phyloP scores from a whole-genome alignment of 2,888 invertebrate species.

The Cetonia aurata region DNA sequence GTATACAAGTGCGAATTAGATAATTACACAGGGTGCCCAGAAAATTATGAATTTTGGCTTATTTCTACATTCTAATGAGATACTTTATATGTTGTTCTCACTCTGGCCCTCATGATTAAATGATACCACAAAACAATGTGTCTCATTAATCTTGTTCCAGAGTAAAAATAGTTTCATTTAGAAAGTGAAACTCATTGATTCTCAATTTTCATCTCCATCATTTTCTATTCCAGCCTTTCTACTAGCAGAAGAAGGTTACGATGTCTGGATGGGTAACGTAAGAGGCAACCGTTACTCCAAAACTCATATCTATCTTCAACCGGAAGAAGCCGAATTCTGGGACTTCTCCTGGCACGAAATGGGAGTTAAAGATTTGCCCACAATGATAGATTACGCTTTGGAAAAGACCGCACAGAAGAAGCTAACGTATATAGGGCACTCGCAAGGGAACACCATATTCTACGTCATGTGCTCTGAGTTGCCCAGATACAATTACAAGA shows the following conservation, averaged over 20 bases:
- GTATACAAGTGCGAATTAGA: too few species aligned
- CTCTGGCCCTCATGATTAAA: too few species aligned
- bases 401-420: constrained; percentile 68
- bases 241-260: constrained; percentile 66
- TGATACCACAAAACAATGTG: too few species aligned
- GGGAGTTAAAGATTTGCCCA: constrained; percentile 80
- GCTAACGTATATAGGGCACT: constrained; percentile 73
- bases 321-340: constrained; percentile 50
- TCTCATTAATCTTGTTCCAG: too few species aligned
- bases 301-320: constrained; percentile 64
- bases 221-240: constrained; percentile 63
- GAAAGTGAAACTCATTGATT: too few species aligned
- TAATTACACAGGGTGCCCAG: too few species aligned
- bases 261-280: constrained; percentile 72
- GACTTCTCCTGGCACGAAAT: constrained; percentile 82
- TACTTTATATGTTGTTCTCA: too few species aligned
- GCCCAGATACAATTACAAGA: constrained; percentile 70
- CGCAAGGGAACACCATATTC: constrained; percentile 72
- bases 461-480: constrained; percentile 69
- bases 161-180: too few species aligned
- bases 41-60: too few species aligned
- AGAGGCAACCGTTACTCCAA: constrained; percentile 73
- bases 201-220: not conserved
- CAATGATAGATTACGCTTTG: constrained; percentile 80
- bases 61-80: too few species aligned